A percentile compares a stretch with the other conserved stretches of the same genome.
phyloP scores from a whole-genome alignment of 2,797 vertebrate species.

The Atherinosoma microstoma region DNA sequence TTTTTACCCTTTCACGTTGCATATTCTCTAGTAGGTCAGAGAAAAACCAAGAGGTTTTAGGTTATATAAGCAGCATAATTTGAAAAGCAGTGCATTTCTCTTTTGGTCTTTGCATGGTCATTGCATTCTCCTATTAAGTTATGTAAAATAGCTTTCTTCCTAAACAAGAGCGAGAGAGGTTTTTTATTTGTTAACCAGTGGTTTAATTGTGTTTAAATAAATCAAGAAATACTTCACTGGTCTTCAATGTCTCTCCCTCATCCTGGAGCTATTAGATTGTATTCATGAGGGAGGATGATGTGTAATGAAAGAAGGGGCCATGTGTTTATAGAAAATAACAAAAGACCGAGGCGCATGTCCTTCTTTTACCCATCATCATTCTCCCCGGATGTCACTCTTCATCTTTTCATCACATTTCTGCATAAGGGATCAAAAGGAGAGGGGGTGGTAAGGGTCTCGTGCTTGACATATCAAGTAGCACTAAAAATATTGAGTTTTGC shows the following conservation, averaged over 20 bases:
- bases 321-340: slow-evolving; percentile 49
- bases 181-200: background rate
- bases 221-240: background rate
- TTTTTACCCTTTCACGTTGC: slow-evolving; percentile 41
- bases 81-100: background rate
- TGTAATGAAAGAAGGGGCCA: slow-evolving; percentile 33
- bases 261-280: slow-evolving; percentile 12
- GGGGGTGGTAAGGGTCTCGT: slow-evolving; percentile 35
- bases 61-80: slow-evolving; percentile 38
- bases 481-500: slow-evolving; percentile 70
- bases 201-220: slow-evolving; percentile 3
- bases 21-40: slow-evolving; percentile 32
- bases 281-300: slow-evolving; percentile 32
- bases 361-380: slow-evolving; percentile 38
- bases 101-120: slow-evolving; percentile 14
- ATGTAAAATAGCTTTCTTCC: background rate
- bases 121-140: background rate
- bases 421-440: slow-evolving; percentile 67
- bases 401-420: slow-evolving; percentile 73
- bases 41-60: slow-evolving; percentile 46
- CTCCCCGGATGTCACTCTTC: slow-evolving; percentile 65
- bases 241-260: slow-evolving; percentile 6
- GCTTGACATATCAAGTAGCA: slow-evolving; percentile 70
- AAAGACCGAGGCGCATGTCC: slow-evolving; percentile 42
- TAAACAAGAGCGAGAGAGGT: background rate